phyloP scores from a whole-genome alignment of 2,888 invertebrate genomes.

The Cerceris ruficornis region DNA sequence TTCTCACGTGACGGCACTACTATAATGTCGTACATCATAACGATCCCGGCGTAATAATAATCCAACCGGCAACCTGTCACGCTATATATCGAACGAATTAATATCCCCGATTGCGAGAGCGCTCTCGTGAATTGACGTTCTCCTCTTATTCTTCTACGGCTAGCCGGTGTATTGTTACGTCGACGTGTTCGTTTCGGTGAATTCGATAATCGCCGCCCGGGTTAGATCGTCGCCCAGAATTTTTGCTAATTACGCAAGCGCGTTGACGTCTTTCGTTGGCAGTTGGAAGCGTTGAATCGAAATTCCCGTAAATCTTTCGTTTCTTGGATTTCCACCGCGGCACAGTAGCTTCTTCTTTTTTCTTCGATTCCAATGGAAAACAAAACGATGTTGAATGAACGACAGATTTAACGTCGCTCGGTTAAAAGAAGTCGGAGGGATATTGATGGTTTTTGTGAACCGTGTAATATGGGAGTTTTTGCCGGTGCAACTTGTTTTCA shows the following conservation, averaged over 20 bases:
- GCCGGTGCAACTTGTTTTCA: no score
- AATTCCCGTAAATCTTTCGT: no score
- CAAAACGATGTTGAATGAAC: no score
- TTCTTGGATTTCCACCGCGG: no score
- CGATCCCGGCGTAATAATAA: constrained; percentile 53
- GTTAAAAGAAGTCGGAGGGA: no score
- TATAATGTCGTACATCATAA: constrained; percentile 59
- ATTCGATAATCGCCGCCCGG: not conserved
- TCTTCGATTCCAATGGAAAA: no score
- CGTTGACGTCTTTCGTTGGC: constrained; percentile 22
- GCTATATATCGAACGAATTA: constrained; percentile 46
- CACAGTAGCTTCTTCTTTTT: no score
- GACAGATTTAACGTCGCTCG: no score
- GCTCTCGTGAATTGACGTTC: not conserved
- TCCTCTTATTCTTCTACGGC: not conserved
- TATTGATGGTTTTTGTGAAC: no score
- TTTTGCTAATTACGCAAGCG: constrained; percentile 44
- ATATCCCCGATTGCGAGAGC: constrained; percentile 24
- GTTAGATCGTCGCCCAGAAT: constrained; percentile 18
- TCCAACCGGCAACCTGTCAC: constrained; percentile 41
- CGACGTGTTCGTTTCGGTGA: no score
- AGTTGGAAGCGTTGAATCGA: not conserved
- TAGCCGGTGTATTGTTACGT: no score
- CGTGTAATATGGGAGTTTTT: no score
- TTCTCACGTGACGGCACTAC: constrained; percentile 60